Evolutionary conservation across 2,797 vertebrate species (phyloP), one percentile per base, ranked within the genome.

Genomic region (Hoplostethus atlanticus): DNA sequence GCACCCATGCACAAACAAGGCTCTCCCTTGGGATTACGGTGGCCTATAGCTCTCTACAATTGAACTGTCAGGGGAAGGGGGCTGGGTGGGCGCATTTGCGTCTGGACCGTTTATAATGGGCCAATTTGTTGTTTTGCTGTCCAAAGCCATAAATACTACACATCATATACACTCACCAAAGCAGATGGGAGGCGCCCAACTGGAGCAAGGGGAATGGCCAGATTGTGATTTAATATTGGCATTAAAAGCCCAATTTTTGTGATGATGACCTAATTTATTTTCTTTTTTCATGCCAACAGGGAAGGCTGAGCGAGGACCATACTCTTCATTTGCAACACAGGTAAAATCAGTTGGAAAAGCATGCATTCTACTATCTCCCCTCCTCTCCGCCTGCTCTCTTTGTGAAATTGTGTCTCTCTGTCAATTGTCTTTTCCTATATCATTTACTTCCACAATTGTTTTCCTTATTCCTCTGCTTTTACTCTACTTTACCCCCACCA

Each of bases 301-400:
- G 42, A 99, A 98, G 92, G 58, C 92, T 2, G 97, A 98, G 69
- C 93, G 96, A 83, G 92, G 93, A 50, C 38, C 94, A 0, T 99
- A 97, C 60, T 71, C 95, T 0, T 96, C 96, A 1, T 98, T 98
- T 3, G 90, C 92, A 83, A 87, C 96, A 83, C 97, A 99, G 66
- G 71, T 96, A 31, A 84, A 56, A 69, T 68, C 3, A 28, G 15
- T 70, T 52, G 53, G 38, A 67, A 47, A 73, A 3, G 30, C 28
- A 54, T n/a, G 8, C 40, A 30, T 21, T 44, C 11, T 68, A 13
- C 52, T 7, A 4, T 36, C 2, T 13, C 2, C 11, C 1, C 4
- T 16, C 34, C 48, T 58, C 0, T 64, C 10, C 6, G 54, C 0
- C 2, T 54, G 31, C 30, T 68, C 40, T 59, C 6, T 52, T 17